Evolutionary conservation across 2,888 invertebrate genomes (phyloP), one percentile per base, ranked within the genome.

Genomic region (Microctonus aethiopoides): DNA sequence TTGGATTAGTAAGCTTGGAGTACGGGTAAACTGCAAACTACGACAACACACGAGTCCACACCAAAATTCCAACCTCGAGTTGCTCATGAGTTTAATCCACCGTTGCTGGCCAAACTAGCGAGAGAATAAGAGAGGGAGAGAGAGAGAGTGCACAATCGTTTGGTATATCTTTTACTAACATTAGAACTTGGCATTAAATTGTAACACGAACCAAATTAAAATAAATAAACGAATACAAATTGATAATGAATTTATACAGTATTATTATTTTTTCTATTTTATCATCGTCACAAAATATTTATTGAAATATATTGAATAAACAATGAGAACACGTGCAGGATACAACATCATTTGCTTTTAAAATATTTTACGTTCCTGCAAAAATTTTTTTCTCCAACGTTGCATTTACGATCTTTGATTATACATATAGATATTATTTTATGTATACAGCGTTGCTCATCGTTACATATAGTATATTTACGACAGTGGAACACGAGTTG

Each of bases 21-120:
- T 7, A 46, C 56, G 70, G 72, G 60, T 70, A 56, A 72, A 65
- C 70, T 64, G 46, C 70, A 70, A 70, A 70, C 70, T 70, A 60
- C 41, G 29, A 65, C 67, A 46, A 59, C 63, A 67, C 36, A 39
- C n/a, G 67, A 51, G 24, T 64, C 65, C 60, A 24, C 61, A 61
- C 61, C 24, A 32, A 61, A 72, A 61, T 72, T 72, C 51, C 51
- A 64, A 24, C 34, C 61, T 34, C 36, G 70, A 72, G 68, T 68
- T 70, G 61, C 67, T 51, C 52, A 65, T 51, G 51, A 67, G 67
- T 72, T 72, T 68, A 68, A 68, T 68, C 68, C 68, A 62, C 61
- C 26, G 26, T 24, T 26, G 26, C 24, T 24, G 54, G 24, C 24
- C 26, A 46, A n/a, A n/a, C n/a, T n/a, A n/a, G n/a, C n/a, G n/a